These are phyloP conservation scores for Trilocha varians DNA, from an alignment of 2,888 invertebrate genomes.

Conservation along the genomic window DNA sequence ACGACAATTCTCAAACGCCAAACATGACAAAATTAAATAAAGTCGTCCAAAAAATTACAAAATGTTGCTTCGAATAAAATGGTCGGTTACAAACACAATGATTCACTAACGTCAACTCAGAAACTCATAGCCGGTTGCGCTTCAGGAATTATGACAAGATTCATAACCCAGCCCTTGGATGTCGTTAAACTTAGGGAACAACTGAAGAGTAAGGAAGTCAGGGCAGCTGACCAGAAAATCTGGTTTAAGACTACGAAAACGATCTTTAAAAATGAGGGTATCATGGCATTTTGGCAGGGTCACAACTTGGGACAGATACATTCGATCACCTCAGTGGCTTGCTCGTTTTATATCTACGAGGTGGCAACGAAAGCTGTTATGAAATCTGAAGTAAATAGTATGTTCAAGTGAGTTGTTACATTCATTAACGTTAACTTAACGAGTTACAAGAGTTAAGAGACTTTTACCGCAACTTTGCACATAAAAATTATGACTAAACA, in stretches of 20 bases:
- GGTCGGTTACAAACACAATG: conserved; percentile 48
- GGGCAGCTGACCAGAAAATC: conserved; percentile 33
- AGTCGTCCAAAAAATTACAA: background rate
- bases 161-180: conserved; percentile 85
- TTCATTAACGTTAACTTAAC: background rate
- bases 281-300: conserved; percentile 93
- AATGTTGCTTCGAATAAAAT: conserved; percentile 17
- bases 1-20: background rate
- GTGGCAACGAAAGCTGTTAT: conserved; percentile 28
- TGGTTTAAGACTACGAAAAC: conserved; percentile 77
- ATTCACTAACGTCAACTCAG: conserved; percentile 34
- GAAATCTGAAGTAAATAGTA: conserved; percentile 11
- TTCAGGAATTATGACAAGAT: conserved; percentile 41
- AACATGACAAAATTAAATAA: background rate
- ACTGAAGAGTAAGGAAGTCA: conserved; percentile 77
- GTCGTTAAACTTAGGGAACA: conserved; percentile 96
- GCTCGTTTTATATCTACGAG: conserved; percentile 51
- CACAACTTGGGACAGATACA: conserved; percentile 88
- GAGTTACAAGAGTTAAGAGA: too few relatives aligned
- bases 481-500: too few relatives aligned
- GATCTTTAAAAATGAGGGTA: conserved; percentile 87
- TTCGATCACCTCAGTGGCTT: conserved; percentile 38
- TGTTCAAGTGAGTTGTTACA: conserved; percentile 26
- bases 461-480: too few relatives aligned
- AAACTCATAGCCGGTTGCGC: conserved; percentile 47